Conservation (phyloP, 92 coral and sea anemone genomes). For the Galaxea fascicularis region DNA sequence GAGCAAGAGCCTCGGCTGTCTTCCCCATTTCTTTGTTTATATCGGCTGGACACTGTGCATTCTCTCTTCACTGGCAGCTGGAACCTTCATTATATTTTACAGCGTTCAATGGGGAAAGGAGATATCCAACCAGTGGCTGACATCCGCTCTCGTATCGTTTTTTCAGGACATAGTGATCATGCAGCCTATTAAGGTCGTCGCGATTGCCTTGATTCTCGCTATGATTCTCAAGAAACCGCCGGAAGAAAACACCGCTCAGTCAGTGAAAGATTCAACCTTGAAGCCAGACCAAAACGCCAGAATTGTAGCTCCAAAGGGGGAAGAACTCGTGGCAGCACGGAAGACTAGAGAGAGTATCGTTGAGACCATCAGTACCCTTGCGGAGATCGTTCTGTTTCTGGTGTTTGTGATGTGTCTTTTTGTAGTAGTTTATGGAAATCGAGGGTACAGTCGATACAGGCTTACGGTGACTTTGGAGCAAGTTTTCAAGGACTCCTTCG, state of each 20-base stretch:
- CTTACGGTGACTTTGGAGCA: slow-evolving; percentile 77
- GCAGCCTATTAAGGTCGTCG: slow-evolving; percentile 83
- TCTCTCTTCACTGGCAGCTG: slow-evolving; percentile 67
- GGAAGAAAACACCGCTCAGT: slow-evolving; percentile 78
- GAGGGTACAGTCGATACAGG: slow-evolving; percentile 80
- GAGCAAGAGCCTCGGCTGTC: slow-evolving; percentile 63
- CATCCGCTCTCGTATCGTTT: slow-evolving; percentile 79
- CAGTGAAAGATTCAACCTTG: slow-evolving; percentile 52
- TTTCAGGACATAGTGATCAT: slow-evolving; percentile 83
- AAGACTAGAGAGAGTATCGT: slow-evolving; percentile 69
- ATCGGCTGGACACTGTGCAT: slow-evolving; percentile 77
- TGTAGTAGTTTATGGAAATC: slow-evolving; percentile 83
- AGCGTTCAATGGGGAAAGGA: slow-evolving; percentile 90
- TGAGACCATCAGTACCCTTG: slow-evolving; percentile 72
- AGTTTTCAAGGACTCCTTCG: slow-evolving; percentile 70
- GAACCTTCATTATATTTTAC: slow-evolving; percentile 73
- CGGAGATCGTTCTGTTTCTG: slow-evolving; percentile 74
- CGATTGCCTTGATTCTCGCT: slow-evolving; percentile 78
- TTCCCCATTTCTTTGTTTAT: slow-evolving; percentile 82
- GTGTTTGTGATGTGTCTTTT: slow-evolving; percentile 80
- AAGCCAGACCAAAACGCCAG: slow-evolving; percentile 50
- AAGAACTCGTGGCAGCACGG: slow-evolving; percentile 73
- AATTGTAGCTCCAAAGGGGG: slow-evolving; percentile 78
- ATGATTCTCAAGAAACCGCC: slow-evolving; percentile 82
- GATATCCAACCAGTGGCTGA: slow-evolving; percentile 82